Base-by-base conservation (phyloP, 2,888 invertebrate genomes). In the Hemithea aestivaria region DNA sequence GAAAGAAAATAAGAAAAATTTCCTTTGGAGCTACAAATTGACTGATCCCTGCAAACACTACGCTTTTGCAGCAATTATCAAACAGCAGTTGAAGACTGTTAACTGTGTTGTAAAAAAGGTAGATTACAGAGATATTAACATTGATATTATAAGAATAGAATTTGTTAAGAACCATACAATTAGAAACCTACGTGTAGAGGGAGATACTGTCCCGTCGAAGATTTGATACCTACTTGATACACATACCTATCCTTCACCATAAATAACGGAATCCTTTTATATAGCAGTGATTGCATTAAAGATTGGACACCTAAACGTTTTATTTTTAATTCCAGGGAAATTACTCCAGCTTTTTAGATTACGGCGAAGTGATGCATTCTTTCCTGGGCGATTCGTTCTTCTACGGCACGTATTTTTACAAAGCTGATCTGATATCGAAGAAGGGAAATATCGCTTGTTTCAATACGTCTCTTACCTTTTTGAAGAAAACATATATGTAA, bases 311-410 rank as follows among this genome's bases (percentile, higher is more conserved):
- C n/a, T 9, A 20, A 8, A 10, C 2, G 5, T 6, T 20, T 25
- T 21, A 20, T 11, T 26, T 5, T 21, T 23, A 6, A 8, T 48
- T 52, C 35, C 42, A 55, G 54, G 50, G 48, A 10, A 28, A 30
- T 10, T 51, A 51, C 27, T 7, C 1, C 33, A 10, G 0, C 9
- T 8, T 2, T 26, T 6, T 47, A 6, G 45, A 40, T 10, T 10
- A 35, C 2, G 31, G 10, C 10, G 50, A 56, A 1, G 21, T 45
- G 1, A 32, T 32, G 11, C 5, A 6, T 6, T 20, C 31, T 1
- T 50, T 52, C 22, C 29, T 56, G 7, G 56, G 56, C 4, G 1
- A 36, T 1, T 50, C 53, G 6, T 58, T 58, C 39, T 56, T 56
- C 34, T 58, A 55, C 31, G 55, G 55, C 6, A 43, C 31, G 1